phyloP scores from a whole-genome alignment of 92 coral and sea anemone genomes.

The Micromussa lordhowensis region DNA sequence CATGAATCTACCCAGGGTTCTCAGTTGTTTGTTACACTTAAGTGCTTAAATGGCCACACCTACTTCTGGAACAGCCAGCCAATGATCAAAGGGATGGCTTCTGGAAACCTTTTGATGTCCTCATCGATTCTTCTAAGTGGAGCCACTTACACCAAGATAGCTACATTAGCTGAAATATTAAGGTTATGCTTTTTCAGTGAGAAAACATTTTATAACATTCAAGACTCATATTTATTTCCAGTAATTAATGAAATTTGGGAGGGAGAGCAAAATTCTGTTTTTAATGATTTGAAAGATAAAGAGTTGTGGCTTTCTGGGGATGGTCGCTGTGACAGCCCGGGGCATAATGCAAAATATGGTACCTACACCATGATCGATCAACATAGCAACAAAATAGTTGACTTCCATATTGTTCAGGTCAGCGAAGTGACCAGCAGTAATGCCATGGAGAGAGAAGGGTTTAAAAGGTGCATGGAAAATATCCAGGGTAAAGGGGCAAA shows the following conservation, averaged over 20 bases:
- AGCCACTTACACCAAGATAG: background rate
- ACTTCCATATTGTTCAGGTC: constrained; percentile 33
- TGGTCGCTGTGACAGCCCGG: constrained; percentile 68
- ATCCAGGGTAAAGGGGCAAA: constrained; percentile 11
- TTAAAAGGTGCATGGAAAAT: constrained; percentile 46
- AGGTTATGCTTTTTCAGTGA: constrained; percentile 22
- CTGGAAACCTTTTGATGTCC: constrained; percentile 51
- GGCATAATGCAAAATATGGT: constrained; percentile 63
- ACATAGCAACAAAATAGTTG: background rate
- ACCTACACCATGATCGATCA: constrained; percentile 53
- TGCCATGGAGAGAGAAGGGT: constrained; percentile 69
- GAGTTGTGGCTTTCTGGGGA: constrained; percentile 53
- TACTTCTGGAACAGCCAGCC: constrained; percentile 30
- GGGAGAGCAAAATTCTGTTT: constrained; percentile 5
- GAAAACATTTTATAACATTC: constrained; percentile 33
- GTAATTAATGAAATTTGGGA: constrained; percentile 58
- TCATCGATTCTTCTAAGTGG: constrained; percentile 5
- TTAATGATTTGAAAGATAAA: constrained; percentile 2
- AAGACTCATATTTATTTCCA: constrained; percentile 40
- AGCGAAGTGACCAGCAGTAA: constrained; percentile 61
- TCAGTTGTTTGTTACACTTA: constrained; percentile 23
- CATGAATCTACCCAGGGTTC: constrained; percentile 36
- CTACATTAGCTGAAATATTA: background rate
- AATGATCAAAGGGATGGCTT: constrained; percentile 29
- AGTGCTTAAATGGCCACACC: constrained; percentile 47